Evolutionary conservation across 2,797 vertebrate genomes (phyloP), one percentile per base, ranked within the genome.

Genomic region (Enteromius fasciolatus): DNA sequence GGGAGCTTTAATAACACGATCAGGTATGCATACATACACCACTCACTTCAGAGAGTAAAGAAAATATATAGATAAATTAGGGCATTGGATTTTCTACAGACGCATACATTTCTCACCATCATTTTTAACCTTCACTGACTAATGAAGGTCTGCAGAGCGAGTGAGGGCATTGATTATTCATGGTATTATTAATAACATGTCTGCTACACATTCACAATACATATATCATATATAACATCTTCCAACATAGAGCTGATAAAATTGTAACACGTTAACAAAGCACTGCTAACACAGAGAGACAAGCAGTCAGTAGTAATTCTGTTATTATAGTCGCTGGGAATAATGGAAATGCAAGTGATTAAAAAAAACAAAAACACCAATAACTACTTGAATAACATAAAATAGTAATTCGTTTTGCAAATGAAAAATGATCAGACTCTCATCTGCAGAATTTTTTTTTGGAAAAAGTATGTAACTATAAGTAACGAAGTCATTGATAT

Each of bases 131-230:
- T 59, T 76, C n/a, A 80, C 82, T 73, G 64, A 64, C 66, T 84
- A 83, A 84, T 84, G 41, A 84, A 63, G 70, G 48, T 67, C 64
- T n/a, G 52, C 25, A 15, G 20, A 78, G 67, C 41, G 8, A 76
- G 66, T 70, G 59, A 14, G 12, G 17, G 31, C 70, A 76, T 54
- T 78, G 72, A 86, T 80, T 78, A 87, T 70, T 69, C 81, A 73
- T 25, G 8, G 46, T 25, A 61, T 84, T 86, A 88, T 87, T 83
- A 87, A 83, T 82, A 69, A 83, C 78, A 78, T 75, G 81, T 76
- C 50, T 68, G 68, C 63, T 78, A 41, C 81, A 70, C 66, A 17
- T 83, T 67, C 66, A 82, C 25, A 31, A 81, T 33, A 12, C 82
- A 87, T 67, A 44, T 15, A 83, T 69, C 57, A 63, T 18, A 28